Evolutionary conservation across 2,888 invertebrate species (phyloP).

Genomic region (Andrena hattorfiana): DNA sequence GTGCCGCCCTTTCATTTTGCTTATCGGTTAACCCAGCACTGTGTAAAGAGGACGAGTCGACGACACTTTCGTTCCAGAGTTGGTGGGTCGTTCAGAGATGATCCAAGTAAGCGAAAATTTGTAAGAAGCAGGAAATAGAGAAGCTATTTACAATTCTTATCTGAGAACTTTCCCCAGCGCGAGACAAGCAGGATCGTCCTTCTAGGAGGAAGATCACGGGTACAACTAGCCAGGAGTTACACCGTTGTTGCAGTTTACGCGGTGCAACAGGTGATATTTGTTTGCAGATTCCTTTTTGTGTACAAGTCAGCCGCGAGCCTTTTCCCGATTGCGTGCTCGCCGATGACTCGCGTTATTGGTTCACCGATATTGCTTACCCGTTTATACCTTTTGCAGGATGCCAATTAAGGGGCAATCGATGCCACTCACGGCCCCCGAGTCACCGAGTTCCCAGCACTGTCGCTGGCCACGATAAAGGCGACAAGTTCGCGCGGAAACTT

Average conservation of each 20-base stretch:
- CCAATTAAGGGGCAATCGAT: not conserved
- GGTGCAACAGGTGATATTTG: constrained; percentile 47
- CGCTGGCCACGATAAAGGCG: not conserved
- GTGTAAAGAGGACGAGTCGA: no score
- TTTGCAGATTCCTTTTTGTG: constrained; percentile 7
- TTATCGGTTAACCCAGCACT: no score
- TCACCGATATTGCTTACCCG: not conserved
- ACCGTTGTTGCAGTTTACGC: constrained; percentile 10
- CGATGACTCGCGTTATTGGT: not conserved
- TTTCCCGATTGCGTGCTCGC: not conserved
- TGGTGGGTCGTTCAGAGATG: no score
- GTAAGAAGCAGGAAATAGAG: no score
- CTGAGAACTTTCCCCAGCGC: no score
- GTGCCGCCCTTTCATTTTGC: no score
- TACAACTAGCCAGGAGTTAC: not conserved
- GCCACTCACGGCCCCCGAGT: no score
- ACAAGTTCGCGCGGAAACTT: constrained; percentile 79
- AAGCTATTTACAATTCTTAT: no score
- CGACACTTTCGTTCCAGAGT: no score
- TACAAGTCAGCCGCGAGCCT: not conserved
- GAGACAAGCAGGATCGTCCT: not conserved
- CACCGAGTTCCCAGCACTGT: no score
- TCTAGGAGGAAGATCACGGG: no score
- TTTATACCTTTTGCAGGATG: not conserved
- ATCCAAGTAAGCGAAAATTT: no score